phyloP scores from a whole-genome alignment of 2,888 invertebrate genomes.

The Antheraea assamensis region DNA sequence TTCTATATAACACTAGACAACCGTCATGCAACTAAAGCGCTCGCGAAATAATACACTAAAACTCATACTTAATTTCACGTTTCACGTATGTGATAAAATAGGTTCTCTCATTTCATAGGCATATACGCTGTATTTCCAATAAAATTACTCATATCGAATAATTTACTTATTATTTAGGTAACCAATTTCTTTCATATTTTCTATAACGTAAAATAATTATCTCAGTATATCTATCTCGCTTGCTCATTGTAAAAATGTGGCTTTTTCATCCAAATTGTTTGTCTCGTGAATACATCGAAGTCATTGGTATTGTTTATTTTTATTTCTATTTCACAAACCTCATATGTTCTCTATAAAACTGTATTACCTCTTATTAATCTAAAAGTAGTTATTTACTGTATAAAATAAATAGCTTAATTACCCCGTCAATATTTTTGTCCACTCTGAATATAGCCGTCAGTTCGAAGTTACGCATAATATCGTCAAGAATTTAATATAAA shows the following conservation, averaged over 20 bases:
- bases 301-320: background rate
- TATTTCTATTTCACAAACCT: background rate
- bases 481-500: no score
- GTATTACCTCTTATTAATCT: background rate
- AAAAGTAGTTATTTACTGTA: background rate
- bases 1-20: background rate
- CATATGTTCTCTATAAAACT: background rate
- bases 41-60: background rate
- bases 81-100: background rate
- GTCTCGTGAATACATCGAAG: background rate
- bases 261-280: background rate
- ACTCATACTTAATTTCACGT: background rate
- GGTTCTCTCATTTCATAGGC: background rate
- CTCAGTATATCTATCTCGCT: background rate
- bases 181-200: background rate
- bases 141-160: no score
- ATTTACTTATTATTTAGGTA: background rate
- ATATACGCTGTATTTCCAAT: background rate
- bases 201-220: background rate
- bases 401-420: conserved; percentile 14
- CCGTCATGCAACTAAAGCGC: background rate
- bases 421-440: no score
- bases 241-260: background rate
- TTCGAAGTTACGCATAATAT: no score
- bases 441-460: no score